These are phyloP conservation scores for Eudemis profundana DNA, from an alignment of 2,888 invertebrate genomes.

Conservation along the genomic window DNA sequence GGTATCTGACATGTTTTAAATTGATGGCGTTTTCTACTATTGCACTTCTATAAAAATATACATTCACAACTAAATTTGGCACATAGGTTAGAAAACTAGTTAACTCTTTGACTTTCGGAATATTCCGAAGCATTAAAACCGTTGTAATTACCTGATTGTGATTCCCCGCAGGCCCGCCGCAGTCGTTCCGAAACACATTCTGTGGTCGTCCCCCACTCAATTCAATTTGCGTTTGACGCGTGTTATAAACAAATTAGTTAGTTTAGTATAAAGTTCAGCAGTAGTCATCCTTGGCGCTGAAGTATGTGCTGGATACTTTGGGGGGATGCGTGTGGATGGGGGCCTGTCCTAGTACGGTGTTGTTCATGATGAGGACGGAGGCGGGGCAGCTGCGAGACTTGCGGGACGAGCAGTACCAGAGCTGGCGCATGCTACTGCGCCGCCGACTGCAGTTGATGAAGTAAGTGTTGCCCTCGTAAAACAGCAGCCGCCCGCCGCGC, in stretches of 20 bases:
- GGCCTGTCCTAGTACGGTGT: slow-evolving; percentile 61
- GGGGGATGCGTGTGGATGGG: slow-evolving; percentile 69
- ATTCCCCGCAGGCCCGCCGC: slow-evolving; percentile 27
- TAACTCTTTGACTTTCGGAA: background rate
- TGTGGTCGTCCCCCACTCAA: slow-evolving; percentile 22
- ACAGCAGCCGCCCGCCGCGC: slow-evolving; percentile 65
- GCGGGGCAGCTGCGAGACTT: slow-evolving; percentile 67
- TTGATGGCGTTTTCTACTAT: background rate
- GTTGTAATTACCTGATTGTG: slow-evolving; percentile 27
- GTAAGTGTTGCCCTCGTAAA: slow-evolving; percentile 69
- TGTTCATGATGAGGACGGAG: slow-evolving; percentile 64
- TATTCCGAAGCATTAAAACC: background rate
- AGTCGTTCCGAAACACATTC: slow-evolving; percentile 26
- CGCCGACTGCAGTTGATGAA: slow-evolving; percentile 67
- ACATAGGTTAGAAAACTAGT: background rate
- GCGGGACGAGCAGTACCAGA: slow-evolving; percentile 73
- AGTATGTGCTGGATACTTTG: slow-evolving; percentile 54
- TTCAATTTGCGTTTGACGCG: slow-evolving; percentile 28
- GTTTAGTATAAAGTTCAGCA: slow-evolving; percentile 26
- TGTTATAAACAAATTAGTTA: slow-evolving; percentile 24
- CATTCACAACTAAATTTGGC: slow-evolving; percentile 7
- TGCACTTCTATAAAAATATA: background rate
- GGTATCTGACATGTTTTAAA: background rate
- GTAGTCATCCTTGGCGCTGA: slow-evolving; percentile 34
- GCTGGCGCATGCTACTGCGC: slow-evolving; percentile 59